Base-by-base conservation (phyloP, 2,113 vertebrate genomes). In the Macaca mulatta region DNA sequence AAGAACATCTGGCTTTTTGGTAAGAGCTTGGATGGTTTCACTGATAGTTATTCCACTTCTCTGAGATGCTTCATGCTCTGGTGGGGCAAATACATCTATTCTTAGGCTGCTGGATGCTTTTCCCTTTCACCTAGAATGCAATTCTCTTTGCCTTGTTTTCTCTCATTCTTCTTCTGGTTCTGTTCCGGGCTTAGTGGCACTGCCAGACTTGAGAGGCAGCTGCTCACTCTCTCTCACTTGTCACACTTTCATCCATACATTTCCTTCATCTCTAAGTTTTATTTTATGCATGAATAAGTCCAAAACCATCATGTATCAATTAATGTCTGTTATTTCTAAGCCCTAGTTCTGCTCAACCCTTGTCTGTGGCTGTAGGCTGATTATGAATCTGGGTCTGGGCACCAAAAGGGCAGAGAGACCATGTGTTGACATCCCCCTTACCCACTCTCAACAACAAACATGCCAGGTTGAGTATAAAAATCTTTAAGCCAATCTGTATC, bases 1-100 rank as follows among this genome's bases (percentile, higher is more conserved):
- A 97, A 88, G 59, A 97, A 96, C 98, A 98, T 98, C 97, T 98
- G 98, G 75, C 69, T 94, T 87, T 97, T 97, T 97, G 97, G 98
- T 93, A 97, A 94, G 93, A 55, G 93, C 70, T 67, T 93, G 72
- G 40, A 55, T 95, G 95, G 75, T 86, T 97, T 95, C 80, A 77
- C 96, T 79, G 89, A 88, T 78, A 90, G 90, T 90, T 97, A 84
- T 84, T 97, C 72, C 78, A 45, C 90, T 93, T 90, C 84, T 88
- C 88, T 67, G 84, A 94, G 90, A 1, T 90, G 64, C 35, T 98
- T 97, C 90, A n/a, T 45, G 83, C 87, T 98, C 83, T 81, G 90
- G 89, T 57, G 82, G 57, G 1, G 0, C 8, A 86, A 82, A 64
- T 96, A 95, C 75, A 7, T 69, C 80, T 94, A 16, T 96, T 97